Evolutionary conservation across 2,888 invertebrate species (phyloP), one percentile per base, ranked within the genome.

Genomic region (Epinotia nisella): DNA sequence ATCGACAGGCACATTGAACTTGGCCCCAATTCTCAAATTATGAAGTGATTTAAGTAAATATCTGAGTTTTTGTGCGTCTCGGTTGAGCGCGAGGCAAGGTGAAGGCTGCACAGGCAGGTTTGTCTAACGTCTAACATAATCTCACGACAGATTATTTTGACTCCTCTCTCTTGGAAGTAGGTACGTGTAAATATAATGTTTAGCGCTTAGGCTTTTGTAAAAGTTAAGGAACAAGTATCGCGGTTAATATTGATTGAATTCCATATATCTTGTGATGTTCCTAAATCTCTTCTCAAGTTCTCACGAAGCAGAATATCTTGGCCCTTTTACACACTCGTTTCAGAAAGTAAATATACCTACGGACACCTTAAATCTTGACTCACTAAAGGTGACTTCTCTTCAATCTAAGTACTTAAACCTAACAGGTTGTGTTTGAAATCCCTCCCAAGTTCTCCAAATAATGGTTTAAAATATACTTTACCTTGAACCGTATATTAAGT

Each of bases 81-180:
- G 81, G 77, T 79, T 80, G 77, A 82, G 69, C 77, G 78, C 76
- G 76, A 78, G 72, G 78, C 84, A 84, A 85, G 84, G 85, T 83
- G 82, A 84, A 84, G 84, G 83, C 66, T 76, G 49, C 53, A 62
- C 58, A 70, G 61, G 70, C 58, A 70, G 61, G 70, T 75, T 68
- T 55, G 41, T 67, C 59, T 21, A 70, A 41, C 58, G 62, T 74
- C 71, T 64, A 59, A 73, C 64, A 73, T 68, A 68, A 72, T 39
- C 53, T 58, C 24, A 51, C 68, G 60, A 49, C 60, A 39, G 53
- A 49, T 49, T 9, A 35, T 35, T 53, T 61, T 61, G 29, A 53
- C 19, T 41, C 19, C 53, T 39, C 65, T 53, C 7, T 51, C 62
- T 60, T 29, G 41, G 21, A 21, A 21, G n/a, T 24, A 45, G 15